phyloP scores from a whole-genome alignment of 1,140 invertebrate species.

The Dendroctonus ponderosae region DNA sequence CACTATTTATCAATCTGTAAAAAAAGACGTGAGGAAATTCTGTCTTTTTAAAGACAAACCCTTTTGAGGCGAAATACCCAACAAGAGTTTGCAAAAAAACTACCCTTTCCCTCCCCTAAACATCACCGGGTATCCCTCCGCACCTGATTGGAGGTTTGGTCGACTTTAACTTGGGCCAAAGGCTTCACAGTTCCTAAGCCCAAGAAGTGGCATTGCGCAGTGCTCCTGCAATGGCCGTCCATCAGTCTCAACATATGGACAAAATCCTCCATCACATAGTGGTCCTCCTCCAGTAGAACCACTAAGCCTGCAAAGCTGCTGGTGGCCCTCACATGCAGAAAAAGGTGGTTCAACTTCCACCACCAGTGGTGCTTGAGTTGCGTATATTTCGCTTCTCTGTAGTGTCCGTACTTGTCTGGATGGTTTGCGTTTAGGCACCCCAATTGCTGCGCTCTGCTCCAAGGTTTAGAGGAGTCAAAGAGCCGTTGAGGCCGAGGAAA shows the following conservation, averaged over 20 bases:
- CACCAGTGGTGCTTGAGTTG: constrained; percentile 99
- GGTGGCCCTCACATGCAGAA: constrained; percentile 72
- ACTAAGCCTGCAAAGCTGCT: constrained; percentile 75
- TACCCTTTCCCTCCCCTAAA: background rate
- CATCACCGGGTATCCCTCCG: background rate
- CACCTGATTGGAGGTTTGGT: background rate
- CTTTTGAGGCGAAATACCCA: no score
- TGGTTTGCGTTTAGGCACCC: constrained; percentile 88
- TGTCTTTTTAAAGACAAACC: no score
- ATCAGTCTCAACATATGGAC: constrained; percentile 82
- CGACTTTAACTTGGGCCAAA: no score
- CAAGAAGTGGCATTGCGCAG: background rate
- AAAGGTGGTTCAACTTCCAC: constrained; percentile 92
- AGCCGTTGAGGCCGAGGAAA: background rate
- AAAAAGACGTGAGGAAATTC: no score
- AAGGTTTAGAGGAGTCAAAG: background rate
- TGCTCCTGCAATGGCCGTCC: constrained; percentile 50
- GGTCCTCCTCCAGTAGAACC: constrained; percentile 95
- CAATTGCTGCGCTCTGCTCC: constrained; percentile 72
- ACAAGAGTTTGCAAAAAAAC: background rate
- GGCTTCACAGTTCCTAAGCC: background rate
- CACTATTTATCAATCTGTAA: no score
- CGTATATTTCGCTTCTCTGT: constrained; percentile 92
- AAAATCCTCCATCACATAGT: constrained; percentile 95
- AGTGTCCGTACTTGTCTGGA: constrained; percentile 95